Evolutionary conservation across 2,888 invertebrate genomes (phyloP).

Genomic region (Homarus gammarus): DNA sequence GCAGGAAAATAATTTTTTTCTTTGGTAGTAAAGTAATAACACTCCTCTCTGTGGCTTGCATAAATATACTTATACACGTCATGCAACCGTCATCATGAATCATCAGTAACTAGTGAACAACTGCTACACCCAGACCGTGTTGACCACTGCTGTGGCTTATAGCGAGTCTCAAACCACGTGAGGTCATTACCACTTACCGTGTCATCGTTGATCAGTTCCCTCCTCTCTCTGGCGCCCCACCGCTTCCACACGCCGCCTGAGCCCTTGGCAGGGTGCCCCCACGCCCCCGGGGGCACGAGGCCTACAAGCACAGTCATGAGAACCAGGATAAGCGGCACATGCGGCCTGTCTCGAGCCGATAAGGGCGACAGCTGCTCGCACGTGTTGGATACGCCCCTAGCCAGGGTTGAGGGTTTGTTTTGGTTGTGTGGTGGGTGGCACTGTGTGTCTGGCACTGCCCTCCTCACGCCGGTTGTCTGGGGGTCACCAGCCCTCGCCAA

Average conservation of each 20-base stretch:
- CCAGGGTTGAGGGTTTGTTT: slow-evolving; percentile 22
- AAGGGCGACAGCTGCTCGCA: neutral
- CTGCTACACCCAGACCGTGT: too few species aligned
- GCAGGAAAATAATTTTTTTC: too few species aligned
- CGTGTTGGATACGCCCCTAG: slow-evolving; percentile 32
- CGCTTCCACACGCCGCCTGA: neutral
- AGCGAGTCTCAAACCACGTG: too few species aligned
- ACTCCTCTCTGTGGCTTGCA: too few species aligned
- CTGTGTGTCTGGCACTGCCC: neutral
- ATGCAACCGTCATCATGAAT: too few species aligned
- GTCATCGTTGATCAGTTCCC: slow-evolving; percentile 44
- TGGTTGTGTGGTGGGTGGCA: slow-evolving; percentile 24
- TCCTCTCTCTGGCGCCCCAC: slow-evolving; percentile 4
- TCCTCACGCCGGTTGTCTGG: too few species aligned
- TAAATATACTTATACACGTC: too few species aligned
- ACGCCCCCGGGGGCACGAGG: neutral
- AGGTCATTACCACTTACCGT: slow-evolving; percentile 28
- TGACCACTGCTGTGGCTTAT: too few species aligned
- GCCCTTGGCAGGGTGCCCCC: neutral
- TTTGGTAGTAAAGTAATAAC: too few species aligned
- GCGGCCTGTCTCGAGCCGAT: neutral
- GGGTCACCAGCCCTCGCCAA: neutral
- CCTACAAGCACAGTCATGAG: neutral
- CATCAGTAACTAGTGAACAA: too few species aligned
- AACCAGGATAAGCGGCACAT: neutral